Evolutionary conservation across 2,888 invertebrate species (phyloP).

Genomic region (Drosophila atroscutellata): DNA sequence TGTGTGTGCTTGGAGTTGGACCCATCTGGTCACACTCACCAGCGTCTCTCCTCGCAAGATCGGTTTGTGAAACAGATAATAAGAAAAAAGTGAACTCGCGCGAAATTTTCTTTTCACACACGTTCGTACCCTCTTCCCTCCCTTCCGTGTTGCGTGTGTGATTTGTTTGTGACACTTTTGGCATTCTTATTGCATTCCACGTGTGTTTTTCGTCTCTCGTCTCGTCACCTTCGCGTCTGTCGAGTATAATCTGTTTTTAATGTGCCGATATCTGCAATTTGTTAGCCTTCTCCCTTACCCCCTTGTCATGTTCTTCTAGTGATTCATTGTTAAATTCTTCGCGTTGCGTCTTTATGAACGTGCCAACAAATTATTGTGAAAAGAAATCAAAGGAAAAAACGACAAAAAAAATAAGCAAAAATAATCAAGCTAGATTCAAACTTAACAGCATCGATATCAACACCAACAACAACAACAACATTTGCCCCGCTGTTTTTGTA

Average conservation of each 20-base stretch:
- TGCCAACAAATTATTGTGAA: slow-evolving; percentile 33
- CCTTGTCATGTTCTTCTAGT: slow-evolving; percentile 23
- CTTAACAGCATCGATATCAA: slow-evolving; percentile 12
- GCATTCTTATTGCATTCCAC: slow-evolving; percentile 58
- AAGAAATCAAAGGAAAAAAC: slow-evolving; percentile 9
- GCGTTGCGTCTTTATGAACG: slow-evolving; percentile 42
- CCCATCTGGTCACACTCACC: slow-evolving; percentile 42
- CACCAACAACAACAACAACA: slow-evolving; percentile 25
- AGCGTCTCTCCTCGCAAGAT: slow-evolving; percentile 1
- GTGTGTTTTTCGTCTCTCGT: slow-evolving; percentile 34
- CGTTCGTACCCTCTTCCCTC: neutral
- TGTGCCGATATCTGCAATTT: slow-evolving; percentile 31
- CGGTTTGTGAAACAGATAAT: neutral
- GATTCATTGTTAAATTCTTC: slow-evolving; percentile 26
- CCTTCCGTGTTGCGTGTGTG: slow-evolving; percentile 6
- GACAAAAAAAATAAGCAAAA: slow-evolving; percentile 23
- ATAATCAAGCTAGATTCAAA: slow-evolving; percentile 10
- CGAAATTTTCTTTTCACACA: slow-evolving; percentile 24
- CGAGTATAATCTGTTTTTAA: slow-evolving; percentile 35
- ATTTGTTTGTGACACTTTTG: slow-evolving; percentile 34
- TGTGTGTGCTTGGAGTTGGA: slow-evolving; percentile 17
- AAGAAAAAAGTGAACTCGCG: slow-evolving; percentile 42
- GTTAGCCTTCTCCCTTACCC: neutral
- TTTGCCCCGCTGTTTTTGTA: slow-evolving; percentile 40
- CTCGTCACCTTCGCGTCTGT: slow-evolving; percentile 1